A percentile compares a stretch with the other conserved stretches of the same genome.
Evolutionary conservation across 1,140 invertebrate genomes (phyloP).

Genomic region (Cataglyphis hispanica): DNA sequence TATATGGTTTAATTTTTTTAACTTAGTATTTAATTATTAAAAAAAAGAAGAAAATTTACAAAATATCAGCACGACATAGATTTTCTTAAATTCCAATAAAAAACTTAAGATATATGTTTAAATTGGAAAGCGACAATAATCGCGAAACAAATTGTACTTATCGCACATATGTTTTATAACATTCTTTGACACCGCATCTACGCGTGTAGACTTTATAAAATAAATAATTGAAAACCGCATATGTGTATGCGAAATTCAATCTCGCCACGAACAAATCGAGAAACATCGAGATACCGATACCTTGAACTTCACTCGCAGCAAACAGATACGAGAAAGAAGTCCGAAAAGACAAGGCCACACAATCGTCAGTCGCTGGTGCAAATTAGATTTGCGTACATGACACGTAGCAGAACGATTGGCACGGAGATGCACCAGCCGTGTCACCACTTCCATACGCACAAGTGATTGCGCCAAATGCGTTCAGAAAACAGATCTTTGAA

Average conservation of each 20-base stretch:
- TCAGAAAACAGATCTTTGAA: not conserved
- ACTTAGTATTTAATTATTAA: not conserved
- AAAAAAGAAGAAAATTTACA: not conserved
- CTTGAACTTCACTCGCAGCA: conserved; percentile 43
- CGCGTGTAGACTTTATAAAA: not conserved
- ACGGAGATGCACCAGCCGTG: not conserved
- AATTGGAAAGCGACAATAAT: not conserved
- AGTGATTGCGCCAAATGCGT: conserved; percentile 5
- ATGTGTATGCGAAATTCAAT: not conserved
- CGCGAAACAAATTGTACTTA: not conserved
- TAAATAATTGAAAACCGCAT: conserved; percentile 5
- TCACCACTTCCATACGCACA: conserved; percentile 14
- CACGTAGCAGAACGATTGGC: conserved; percentile 64
- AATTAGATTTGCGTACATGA: conserved; percentile 64
- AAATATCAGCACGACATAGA: not conserved
- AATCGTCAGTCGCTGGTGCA: conserved; percentile 41
- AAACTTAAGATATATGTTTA: not conserved
- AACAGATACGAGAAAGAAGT: conserved; percentile 40
- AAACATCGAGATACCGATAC: conserved; percentile 32
- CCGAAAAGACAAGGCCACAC: not conserved
- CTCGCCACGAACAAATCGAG: not conserved
- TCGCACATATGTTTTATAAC: conserved; percentile 63
- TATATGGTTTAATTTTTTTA: not conserved
- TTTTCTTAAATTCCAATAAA: not conserved
- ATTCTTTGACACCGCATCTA: not conserved